Evolutionary conservation across 2,888 invertebrate genomes (phyloP).

Genomic region (Eupithecia subumbrata): DNA sequence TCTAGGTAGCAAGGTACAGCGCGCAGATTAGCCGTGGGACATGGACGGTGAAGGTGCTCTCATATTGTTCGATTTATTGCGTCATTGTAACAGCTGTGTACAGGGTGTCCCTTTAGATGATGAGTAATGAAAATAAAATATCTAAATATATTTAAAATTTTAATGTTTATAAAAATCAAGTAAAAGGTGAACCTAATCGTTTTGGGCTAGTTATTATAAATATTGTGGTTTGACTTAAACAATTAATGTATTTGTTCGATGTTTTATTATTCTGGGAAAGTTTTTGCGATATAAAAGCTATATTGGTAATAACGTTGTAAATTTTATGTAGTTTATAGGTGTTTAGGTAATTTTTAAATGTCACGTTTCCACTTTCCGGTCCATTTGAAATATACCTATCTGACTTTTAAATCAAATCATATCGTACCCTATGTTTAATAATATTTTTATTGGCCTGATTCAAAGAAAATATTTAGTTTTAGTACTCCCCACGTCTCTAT

Average conservation of each 20-base stretch:
- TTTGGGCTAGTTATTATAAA: too few species aligned
- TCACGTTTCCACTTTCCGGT: neutral
- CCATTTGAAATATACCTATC: neutral
- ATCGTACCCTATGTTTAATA: neutral
- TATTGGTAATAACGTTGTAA: neutral
- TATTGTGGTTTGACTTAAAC: too few species aligned
- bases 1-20: constrained; percentile 27
- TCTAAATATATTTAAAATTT: too few species aligned
- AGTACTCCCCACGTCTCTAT: constrained; percentile 31
- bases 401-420: constrained; percentile 7
- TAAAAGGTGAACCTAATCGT: too few species aligned
- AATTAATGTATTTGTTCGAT: too few species aligned
- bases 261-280: neutral
- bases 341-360: neutral
- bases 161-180: too few species aligned
- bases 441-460: constrained; percentile 24
- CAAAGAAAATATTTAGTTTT: constrained; percentile 36
- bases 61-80: constrained; percentile 60
- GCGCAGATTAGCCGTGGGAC: constrained; percentile 56
- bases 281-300: neutral
- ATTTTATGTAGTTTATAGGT: neutral
- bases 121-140: neutral
- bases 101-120: constrained; percentile 28
- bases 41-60: constrained; percentile 48
- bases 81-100: constrained; percentile 49